phyloP scores from a whole-genome alignment of 2,888 invertebrate genomes.

The Sinelater perroti region DNA sequence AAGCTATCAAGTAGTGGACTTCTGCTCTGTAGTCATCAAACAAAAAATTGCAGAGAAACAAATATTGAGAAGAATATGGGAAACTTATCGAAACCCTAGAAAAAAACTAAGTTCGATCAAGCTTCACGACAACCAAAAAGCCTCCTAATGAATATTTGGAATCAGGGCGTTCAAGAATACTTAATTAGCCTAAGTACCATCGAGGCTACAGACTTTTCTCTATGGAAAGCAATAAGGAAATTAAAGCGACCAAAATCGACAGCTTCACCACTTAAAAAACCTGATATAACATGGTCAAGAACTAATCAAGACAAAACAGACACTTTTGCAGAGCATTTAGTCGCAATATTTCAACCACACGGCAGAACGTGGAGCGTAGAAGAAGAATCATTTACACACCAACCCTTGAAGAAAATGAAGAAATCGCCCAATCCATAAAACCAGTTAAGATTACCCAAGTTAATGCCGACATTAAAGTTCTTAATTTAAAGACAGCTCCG shows the following conservation, averaged over 20 bases:
- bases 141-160: not conserved
- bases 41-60: constrained; percentile 4
- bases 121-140: constrained; percentile 5
- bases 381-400: constrained; percentile 1
- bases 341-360: too few relatives aligned
- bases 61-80: constrained; percentile 13
- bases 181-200: not conserved
- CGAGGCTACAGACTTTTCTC: not conserved
- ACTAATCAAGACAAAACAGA: constrained; percentile 5
- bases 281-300: constrained; percentile 7
- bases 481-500: too few relatives aligned
- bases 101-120: constrained; percentile 14
- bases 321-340: constrained; percentile 4
- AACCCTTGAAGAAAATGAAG: too few relatives aligned
- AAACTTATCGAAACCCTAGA: constrained; percentile 6
- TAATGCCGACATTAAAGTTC: too few relatives aligned
- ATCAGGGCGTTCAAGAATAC: constrained; percentile 2
- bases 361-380: not conserved
- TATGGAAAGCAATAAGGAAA: constrained; percentile 7
- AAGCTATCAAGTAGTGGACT: too few relatives aligned
- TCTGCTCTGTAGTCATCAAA: constrained; percentile 8
- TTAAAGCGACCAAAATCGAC: constrained; percentile 2
- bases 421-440: too few relatives aligned
- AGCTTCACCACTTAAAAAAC: constrained; percentile 1
- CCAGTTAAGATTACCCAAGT: too few relatives aligned